Percentiles rank a stretch among this genome's conserved stretches.
phyloP scores from a whole-genome alignment of 1,140 invertebrate species.

The Sycobia sp. region DNA sequence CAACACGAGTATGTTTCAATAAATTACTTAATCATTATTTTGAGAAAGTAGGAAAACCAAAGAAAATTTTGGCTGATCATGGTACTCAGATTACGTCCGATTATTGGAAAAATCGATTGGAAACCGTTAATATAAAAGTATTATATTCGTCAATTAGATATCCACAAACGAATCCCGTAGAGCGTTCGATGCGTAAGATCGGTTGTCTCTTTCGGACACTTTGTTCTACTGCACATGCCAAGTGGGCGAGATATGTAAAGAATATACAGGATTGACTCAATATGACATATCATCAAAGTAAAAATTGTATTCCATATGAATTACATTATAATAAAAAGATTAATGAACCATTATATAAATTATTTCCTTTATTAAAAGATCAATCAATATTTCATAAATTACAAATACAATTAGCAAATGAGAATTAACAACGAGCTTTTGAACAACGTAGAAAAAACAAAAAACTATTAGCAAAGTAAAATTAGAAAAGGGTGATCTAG shows the following conservation, averaged over 20 bases:
- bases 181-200: constrained; percentile 48
- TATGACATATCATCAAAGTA: background rate
- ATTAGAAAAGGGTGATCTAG: constrained; percentile 13
- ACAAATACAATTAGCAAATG: constrained; percentile 21
- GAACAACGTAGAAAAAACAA: constrained; percentile 10
- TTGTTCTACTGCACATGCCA: constrained; percentile 21
- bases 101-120: constrained; percentile 15
- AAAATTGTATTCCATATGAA: background rate
- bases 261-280: constrained; percentile 1
- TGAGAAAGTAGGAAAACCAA: background rate
- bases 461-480: background rate
- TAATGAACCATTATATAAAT: too few species aligned
- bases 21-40: background rate
- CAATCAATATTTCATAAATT: background rate
- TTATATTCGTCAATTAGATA: constrained; percentile 43
- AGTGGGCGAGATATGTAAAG: background rate
- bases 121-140: background rate
- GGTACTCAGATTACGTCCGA: constrained; percentile 41
- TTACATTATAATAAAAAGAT: background rate
- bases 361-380: background rate
- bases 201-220: constrained; percentile 24
- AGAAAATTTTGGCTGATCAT: background rate
- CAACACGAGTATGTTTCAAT: background rate
- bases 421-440: constrained; percentile 8
- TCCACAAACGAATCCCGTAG: constrained; percentile 49